Base-by-base conservation (phyloP, 2,797 vertebrate species). In the Sebastes diaconus region DNA sequence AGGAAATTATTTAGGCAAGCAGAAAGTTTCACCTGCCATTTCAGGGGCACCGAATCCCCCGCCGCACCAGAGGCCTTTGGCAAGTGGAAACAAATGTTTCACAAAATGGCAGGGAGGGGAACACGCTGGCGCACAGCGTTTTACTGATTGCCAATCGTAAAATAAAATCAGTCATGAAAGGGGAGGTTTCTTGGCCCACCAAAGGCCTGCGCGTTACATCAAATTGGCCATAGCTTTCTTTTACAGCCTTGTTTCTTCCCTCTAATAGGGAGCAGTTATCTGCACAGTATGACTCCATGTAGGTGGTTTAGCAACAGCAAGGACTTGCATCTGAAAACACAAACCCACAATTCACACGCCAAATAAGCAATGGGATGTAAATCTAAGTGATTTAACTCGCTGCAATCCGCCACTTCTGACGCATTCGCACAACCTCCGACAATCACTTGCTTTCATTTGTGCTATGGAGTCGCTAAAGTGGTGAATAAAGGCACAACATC, bases 81-180 rank as follows among this genome's bases (percentile, higher is more conserved):
- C 85, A 94, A 95, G 94, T 92, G 88, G 92, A 95, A 95, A 94
- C 93, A 95, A 95, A 96, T 94, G 92, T 94, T 95, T 89, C 85
- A 90, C 90, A 94, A 91, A 95, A 96, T 95, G 94, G 90, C 94
- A 96, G 94, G 90, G 95, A 95, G 94, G 95, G 93, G 95, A 95
- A 95, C 95, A 94, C 94, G 86, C 94, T 95, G 93, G 95, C 95
- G 93, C 93, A 92, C 92, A 85, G 94, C 92, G 93, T 96, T 97
- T 96, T 93, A 91, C 93, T 95, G 95, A 97, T 95, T 97, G 95
- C 94, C 95, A 94, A 97, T 96, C 95, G 95, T 97, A 96, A 97
- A 97, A 94, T 92, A 96, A 95, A 94, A 92, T 91, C 85, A 93
- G 96, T 93, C 95, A 94, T 96, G 96, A 97, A 97, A 97, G 73